These are phyloP conservation scores for Neuroterus valhalla DNA, from an alignment of 1,140 invertebrate genomes.

Conservation along the genomic window DNA sequence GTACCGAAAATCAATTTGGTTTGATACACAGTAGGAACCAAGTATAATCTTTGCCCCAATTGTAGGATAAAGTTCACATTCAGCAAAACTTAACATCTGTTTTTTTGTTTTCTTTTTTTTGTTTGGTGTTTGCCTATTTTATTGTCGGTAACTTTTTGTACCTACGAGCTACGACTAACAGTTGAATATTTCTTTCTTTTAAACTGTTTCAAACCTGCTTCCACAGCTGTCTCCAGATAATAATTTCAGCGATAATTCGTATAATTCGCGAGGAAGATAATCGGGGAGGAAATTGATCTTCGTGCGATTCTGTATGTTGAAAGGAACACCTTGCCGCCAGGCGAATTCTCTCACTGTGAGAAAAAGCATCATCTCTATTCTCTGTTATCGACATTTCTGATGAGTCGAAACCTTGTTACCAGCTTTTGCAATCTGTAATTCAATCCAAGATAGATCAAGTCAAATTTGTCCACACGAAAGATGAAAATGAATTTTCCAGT, in stretches of 20 bases:
- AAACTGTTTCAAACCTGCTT: too few relatives aligned
- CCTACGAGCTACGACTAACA: too few relatives aligned
- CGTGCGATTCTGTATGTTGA: slow-evolving; percentile 17
- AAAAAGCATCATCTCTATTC: not conserved
- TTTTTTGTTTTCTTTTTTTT: too few relatives aligned
- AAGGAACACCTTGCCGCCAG: slow-evolving; percentile 23
- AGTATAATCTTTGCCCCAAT: too few relatives aligned
- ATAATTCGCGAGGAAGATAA: slow-evolving; percentile 16
- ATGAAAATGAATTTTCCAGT: too few relatives aligned
- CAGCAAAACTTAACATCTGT: too few relatives aligned
- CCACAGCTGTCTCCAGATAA: slow-evolving; percentile 28
- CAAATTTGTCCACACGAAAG: not conserved
- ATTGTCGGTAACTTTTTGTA: too few relatives aligned
- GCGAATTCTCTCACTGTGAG: slow-evolving; percentile 13
- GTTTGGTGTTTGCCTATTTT: too few relatives aligned
- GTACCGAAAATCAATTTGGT: too few relatives aligned
- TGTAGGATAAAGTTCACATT: too few relatives aligned
- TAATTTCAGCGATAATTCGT: slow-evolving; percentile 25
- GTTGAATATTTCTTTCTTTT: too few relatives aligned
- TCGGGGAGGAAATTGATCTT: slow-evolving; percentile 16
- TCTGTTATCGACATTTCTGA: not conserved
- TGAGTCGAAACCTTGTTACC: not conserved
- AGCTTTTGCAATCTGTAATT: not conserved
- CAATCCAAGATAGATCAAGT: not conserved
- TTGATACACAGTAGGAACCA: too few relatives aligned